A percentile compares a stretch with the other conserved stretches of the same genome.
Evolutionary conservation across 2,113 vertebrate genomes (phyloP).

Genomic region (Polypterus bichir): DNA sequence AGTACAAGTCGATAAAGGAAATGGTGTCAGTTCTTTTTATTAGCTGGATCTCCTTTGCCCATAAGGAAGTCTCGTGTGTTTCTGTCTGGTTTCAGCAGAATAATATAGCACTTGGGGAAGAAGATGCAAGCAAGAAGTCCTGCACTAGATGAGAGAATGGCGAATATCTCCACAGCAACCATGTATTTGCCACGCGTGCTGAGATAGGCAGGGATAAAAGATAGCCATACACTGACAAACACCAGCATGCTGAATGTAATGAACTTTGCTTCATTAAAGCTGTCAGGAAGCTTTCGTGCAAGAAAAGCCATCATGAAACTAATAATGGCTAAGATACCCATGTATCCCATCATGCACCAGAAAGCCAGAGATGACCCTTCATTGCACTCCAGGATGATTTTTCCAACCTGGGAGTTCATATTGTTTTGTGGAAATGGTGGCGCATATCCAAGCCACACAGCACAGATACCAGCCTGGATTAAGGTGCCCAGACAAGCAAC

Average conservation of each 20-base stretch:
- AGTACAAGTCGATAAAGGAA: too few relatives aligned
- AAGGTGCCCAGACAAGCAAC: neutral
- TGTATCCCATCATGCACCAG: conserved; percentile 44
- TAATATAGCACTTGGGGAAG: conserved; percentile 51
- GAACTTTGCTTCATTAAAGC: conserved; percentile 40
- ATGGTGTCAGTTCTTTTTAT: too few relatives aligned
- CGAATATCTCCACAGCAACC: conserved; percentile 44
- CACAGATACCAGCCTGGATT: conserved; percentile 41
- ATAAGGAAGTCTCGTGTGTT: conserved; percentile 41
- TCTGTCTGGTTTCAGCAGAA: conserved; percentile 40
- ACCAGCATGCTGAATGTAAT: conserved; percentile 61
- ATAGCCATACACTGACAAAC: conserved; percentile 48
- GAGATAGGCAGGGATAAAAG: conserved; percentile 47
- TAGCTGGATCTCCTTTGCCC: conserved; percentile 18
- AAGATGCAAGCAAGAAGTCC: conserved; percentile 43
- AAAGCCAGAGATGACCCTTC: conserved; percentile 43
- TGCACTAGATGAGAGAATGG: conserved; percentile 45
- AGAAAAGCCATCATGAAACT: conserved; percentile 46
- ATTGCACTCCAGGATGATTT: conserved; percentile 43
- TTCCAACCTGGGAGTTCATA: conserved; percentile 29
- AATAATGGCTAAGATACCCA: conserved; percentile 44
- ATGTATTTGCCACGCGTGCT: conserved; percentile 46
- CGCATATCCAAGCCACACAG: conserved; percentile 35
- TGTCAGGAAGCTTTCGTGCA: conserved; percentile 45
- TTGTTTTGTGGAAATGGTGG: conserved; percentile 38